Evolutionary conservation across 2,888 invertebrate genomes (phyloP).

Genomic region (Stegana nigrithorax): DNA sequence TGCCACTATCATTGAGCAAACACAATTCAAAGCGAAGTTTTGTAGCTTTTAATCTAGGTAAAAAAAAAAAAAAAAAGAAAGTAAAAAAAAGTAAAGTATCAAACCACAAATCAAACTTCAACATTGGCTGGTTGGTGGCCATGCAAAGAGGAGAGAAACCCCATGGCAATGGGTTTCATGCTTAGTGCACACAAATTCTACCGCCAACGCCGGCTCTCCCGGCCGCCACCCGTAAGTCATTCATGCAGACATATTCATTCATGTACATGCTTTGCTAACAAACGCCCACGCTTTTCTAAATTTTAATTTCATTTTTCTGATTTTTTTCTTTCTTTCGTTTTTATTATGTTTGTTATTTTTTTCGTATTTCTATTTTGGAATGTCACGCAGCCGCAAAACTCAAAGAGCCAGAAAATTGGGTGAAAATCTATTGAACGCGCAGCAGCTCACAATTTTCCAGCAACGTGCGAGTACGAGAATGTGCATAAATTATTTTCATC

Average conservation of each 20-base stretch:
- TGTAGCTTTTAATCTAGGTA: no score
- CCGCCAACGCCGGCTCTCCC: background rate
- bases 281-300: constrained; percentile 1
- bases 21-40: constrained; percentile 33
- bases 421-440: constrained; percentile 44
- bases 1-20: constrained; percentile 33
- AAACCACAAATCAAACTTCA: no score
- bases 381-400: constrained; percentile 47
- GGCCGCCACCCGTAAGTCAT: background rate
- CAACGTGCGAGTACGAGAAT: no score
- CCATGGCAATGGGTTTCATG: constrained; percentile 16
- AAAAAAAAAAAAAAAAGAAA: background rate
- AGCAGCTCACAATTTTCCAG: constrained; percentile 23
- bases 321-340: no score
- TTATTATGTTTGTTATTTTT: no score
- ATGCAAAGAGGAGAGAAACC: no score
- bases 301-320: no score
- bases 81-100: background rate
- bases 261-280: no score
- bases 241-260: background rate
- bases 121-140: no score
- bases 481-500: constrained; percentile 45
- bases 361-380: constrained; percentile 22
- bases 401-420: constrained; percentile 56
- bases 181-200: constrained; percentile 1